A percentile compares a stretch with the other conserved stretches of the same genome.
Evolutionary conservation across 2,113 vertebrate species (phyloP).

Genomic region (Tachysurus vachellii): DNA sequence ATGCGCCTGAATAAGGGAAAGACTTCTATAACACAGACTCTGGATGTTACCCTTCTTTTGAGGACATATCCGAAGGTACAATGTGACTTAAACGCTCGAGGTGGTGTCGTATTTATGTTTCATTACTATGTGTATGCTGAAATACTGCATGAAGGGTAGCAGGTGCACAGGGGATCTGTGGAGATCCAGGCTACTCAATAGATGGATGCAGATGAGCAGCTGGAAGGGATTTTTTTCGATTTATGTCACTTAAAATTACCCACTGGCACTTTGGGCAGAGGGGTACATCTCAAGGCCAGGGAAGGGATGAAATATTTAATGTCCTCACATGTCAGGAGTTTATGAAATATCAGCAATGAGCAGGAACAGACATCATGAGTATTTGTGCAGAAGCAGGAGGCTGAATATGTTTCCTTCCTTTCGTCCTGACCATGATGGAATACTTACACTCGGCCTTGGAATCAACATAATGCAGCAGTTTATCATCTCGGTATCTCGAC

Average conservation of each 20-base stretch:
- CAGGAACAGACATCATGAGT: conserved; percentile 22
- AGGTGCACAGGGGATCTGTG: conserved; percentile 43
- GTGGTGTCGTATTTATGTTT: conserved; percentile 7
- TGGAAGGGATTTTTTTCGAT: conserved; percentile 38
- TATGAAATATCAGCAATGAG: conserved; percentile 31
- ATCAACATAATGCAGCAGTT: conserved; percentile 14
- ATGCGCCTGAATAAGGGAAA: background rate
- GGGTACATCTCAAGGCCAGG: conserved; percentile 32
- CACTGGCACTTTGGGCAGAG: conserved; percentile 21
- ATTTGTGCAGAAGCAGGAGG: conserved; percentile 24
- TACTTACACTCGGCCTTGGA: conserved; percentile 26
- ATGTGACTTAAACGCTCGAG: background rate
- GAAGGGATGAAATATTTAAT: conserved; percentile 41
- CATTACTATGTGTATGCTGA: background rate
- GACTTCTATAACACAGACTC: background rate
- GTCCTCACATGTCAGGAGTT: conserved; percentile 27
- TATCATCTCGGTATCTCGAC: conserved; percentile 17
- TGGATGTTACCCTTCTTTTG: background rate
- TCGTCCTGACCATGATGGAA: conserved; percentile 18
- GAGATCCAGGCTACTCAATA: conserved; percentile 34
- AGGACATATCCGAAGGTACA: background rate
- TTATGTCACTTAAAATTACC: conserved; percentile 51
- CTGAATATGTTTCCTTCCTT: conserved; percentile 19
- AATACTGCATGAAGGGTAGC: conserved; percentile 36
- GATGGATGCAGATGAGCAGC: conserved; percentile 49